Conservation (phyloP, 2,797 vertebrate genomes). For the Limnodromus scolopaceus region DNA sequence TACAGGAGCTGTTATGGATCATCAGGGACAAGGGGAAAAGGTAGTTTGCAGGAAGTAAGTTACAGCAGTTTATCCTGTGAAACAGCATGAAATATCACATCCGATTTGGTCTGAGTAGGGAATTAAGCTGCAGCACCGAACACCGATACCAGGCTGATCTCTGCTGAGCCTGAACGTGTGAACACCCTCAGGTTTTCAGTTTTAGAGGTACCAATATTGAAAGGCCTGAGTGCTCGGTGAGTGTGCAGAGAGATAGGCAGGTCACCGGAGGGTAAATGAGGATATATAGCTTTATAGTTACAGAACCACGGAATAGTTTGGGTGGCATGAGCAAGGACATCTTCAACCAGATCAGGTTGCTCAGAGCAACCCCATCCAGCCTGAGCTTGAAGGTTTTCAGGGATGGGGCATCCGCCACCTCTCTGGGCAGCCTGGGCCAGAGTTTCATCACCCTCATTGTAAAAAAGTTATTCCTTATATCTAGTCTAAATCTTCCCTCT, state of each 20-base stretch:
- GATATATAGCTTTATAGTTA: neutral
- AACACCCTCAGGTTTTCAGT: neutral
- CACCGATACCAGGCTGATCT: neutral
- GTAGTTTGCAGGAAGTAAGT: neutral
- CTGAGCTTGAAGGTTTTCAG: neutral
- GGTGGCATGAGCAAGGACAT: neutral
- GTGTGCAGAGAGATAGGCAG: neutral
- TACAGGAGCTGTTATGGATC: accelerated
- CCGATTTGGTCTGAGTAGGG: accelerated
- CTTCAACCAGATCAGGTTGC: neutral
- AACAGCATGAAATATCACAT: accelerated
- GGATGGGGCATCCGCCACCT: neutral
- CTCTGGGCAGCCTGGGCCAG: neutral
- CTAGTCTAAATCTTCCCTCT: neutral
- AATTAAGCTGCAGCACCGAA: neutral
- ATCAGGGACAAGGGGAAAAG: neutral
- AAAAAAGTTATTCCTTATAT: neutral
- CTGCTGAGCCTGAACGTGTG: accelerated
- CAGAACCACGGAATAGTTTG: neutral
- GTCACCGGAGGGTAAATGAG: neutral
- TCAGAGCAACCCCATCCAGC: neutral
- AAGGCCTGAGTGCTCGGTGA: neutral
- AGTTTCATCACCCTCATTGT: neutral
- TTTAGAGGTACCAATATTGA: accelerated
- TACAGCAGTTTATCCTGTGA: neutral